Conservation (phyloP, 2,888 invertebrate genomes). For the Erebia ligea region DNA sequence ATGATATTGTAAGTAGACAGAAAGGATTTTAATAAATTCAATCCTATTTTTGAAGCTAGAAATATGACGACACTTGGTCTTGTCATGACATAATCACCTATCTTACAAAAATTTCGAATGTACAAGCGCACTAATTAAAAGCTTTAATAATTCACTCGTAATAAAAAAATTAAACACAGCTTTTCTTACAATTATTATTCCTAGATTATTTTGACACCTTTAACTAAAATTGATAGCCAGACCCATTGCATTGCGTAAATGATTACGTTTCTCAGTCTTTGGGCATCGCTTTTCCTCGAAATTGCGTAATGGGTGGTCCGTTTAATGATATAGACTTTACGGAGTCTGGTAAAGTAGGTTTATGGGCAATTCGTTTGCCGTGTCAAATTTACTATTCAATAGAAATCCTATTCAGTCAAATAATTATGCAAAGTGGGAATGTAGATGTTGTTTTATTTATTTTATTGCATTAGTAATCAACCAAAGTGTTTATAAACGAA, state of each 20-base stretch:
- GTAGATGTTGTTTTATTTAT: neutral
- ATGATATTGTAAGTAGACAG: no score
- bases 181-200: no score
- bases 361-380: constrained; percentile 43
- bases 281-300: constrained; percentile 54
- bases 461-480: neutral
- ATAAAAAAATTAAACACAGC: no score
- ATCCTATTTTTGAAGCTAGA: no score
- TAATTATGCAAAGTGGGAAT: neutral
- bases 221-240: no score
- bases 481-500: neutral
- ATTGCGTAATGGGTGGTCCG: constrained; percentile 66
- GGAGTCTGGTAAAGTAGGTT: constrained; percentile 41
- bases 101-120: no score
- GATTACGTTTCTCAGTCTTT: neutral
- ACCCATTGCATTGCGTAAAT: neutral
- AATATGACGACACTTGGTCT: no score
- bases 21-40: no score
- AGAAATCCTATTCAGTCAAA: neutral
- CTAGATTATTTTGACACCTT: no score
- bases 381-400: constrained; percentile 17
- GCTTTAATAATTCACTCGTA: no score
- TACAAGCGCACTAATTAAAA: no score
- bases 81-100: no score
- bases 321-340: constrained; percentile 33